Percentiles rank a stretch among this genome's conserved stretches.
Evolutionary conservation across 2,888 invertebrate genomes (phyloP).

Genomic region (Eulithis testata): DNA sequence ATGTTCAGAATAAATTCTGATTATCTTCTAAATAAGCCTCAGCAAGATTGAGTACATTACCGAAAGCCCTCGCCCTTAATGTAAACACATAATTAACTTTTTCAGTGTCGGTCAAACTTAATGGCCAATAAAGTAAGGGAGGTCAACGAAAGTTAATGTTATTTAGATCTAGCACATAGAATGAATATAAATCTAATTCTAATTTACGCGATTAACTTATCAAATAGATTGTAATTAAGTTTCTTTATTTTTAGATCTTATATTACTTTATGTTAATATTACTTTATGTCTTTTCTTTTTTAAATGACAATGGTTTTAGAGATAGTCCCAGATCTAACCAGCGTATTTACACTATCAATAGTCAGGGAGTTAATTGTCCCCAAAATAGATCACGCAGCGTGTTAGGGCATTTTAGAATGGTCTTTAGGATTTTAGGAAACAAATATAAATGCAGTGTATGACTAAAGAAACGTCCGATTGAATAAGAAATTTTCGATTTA

Average conservation of each 20-base stretch:
- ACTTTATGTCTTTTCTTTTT: too few species aligned
- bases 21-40: slow-evolving; percentile 15
- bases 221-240: not conserved
- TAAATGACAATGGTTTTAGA: too few species aligned
- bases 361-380: too few species aligned
- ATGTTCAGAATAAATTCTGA: slow-evolving; percentile 16
- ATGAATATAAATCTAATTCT: not conserved
- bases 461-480: too few species aligned
- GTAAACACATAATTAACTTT: slow-evolving; percentile 49
- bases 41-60: slow-evolving; percentile 23
- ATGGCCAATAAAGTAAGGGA: slow-evolving; percentile 43
- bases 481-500: too few species aligned
- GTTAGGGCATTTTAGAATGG: too few species aligned
- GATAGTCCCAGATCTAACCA: too few species aligned
- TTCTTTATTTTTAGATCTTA: not conserved
- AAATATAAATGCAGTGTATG: too few species aligned
- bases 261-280: too few species aligned
- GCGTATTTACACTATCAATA: too few species aligned
- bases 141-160: slow-evolving; percentile 46
- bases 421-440: too few species aligned
- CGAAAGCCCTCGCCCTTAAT: slow-evolving; percentile 31
- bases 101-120: slow-evolving; percentile 43
- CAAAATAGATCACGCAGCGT: too few species aligned
- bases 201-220: not conserved
- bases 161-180: slow-evolving; percentile 16